These are phyloP conservation scores for Drosophila phalerata DNA, from an alignment of 2,888 invertebrate species.

Conservation along the genomic window DNA sequence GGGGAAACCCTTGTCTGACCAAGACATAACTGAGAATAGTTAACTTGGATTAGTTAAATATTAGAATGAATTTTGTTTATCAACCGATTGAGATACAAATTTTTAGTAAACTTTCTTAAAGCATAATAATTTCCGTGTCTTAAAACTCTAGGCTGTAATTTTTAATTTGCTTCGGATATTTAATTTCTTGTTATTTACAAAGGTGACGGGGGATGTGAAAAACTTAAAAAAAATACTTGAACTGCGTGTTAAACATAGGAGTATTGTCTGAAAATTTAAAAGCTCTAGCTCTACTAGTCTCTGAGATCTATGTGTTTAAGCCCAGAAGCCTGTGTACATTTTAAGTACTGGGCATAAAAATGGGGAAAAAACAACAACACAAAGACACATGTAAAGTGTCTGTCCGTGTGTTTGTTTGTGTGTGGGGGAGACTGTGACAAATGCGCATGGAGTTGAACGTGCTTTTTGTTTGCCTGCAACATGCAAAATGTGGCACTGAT, in stretches of 20 bases:
- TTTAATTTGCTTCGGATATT: too few species aligned
- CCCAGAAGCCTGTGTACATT: not conserved
- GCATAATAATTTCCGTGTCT: too few species aligned
- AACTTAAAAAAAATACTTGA: too few species aligned
- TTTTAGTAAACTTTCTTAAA: not conserved
- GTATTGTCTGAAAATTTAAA: too few species aligned
- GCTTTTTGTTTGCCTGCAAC: slow-evolving; percentile 66
- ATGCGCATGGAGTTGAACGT: slow-evolving; percentile 65
- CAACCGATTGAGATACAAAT: not conserved
- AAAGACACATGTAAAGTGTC: slow-evolving; percentile 80
- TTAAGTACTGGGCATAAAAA: not conserved
- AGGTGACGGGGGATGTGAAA: too few species aligned
- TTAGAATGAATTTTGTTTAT: not conserved
- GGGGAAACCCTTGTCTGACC: too few species aligned
- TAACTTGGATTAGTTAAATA: too few species aligned
- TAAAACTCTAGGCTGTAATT: too few species aligned
- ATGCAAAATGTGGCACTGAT: slow-evolving; percentile 83
- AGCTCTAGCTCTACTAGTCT: not conserved
- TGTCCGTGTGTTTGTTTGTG: slow-evolving; percentile 29
- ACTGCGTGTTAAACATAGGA: too few species aligned
- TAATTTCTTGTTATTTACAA: too few species aligned
- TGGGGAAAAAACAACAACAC: slow-evolving; percentile 9
- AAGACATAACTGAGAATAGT: too few species aligned
- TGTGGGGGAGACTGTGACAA: slow-evolving; percentile 71
- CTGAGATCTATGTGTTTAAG: not conserved